phyloP scores from a whole-genome alignment of 2,888 invertebrate genomes.

The Tipula lateralis region DNA sequence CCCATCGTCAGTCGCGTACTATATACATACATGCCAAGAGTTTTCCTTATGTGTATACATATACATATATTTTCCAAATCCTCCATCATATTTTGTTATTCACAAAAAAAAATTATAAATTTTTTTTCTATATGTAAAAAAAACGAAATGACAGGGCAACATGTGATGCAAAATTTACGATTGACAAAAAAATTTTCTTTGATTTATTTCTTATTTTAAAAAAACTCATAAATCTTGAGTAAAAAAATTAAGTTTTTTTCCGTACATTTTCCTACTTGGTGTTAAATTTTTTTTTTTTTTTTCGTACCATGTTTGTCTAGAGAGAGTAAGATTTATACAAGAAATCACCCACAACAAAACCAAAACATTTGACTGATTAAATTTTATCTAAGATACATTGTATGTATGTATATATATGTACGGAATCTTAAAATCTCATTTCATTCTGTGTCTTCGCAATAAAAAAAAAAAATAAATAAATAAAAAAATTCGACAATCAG shows the following conservation, averaged over 20 bases:
- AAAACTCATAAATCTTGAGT: slow-evolving; percentile 24
- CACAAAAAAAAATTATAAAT: slow-evolving; percentile 14
- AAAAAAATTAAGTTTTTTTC: not conserved
- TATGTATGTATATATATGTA: not conserved
- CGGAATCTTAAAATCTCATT: not conserved
- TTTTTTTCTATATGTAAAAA: not conserved
- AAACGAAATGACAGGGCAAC: slow-evolving; percentile 29
- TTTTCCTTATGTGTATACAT: not conserved
- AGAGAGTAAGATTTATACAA: not conserved
- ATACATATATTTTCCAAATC: slow-evolving; percentile 8
- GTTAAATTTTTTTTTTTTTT: not conserved
- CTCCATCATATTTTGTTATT: slow-evolving; percentile 24
- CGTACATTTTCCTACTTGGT: slow-evolving; percentile 11
- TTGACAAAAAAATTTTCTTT: slow-evolving; percentile 28
- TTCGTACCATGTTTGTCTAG: not conserved
- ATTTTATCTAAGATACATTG: not conserved
- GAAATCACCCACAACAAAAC: slow-evolving; percentile 24
- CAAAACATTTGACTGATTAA: slow-evolving; percentile 19
- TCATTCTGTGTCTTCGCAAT: not conserved
- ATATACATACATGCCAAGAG: not conserved
- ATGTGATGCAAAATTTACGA: slow-evolving; percentile 29
- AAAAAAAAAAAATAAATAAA: too few relatives aligned
- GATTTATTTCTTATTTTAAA: slow-evolving; percentile 20
- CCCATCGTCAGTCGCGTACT: not conserved
- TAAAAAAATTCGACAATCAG: not conserved